Conservation (phyloP, 2,888 invertebrate genomes). For the Coenonympha arcania region DNA sequence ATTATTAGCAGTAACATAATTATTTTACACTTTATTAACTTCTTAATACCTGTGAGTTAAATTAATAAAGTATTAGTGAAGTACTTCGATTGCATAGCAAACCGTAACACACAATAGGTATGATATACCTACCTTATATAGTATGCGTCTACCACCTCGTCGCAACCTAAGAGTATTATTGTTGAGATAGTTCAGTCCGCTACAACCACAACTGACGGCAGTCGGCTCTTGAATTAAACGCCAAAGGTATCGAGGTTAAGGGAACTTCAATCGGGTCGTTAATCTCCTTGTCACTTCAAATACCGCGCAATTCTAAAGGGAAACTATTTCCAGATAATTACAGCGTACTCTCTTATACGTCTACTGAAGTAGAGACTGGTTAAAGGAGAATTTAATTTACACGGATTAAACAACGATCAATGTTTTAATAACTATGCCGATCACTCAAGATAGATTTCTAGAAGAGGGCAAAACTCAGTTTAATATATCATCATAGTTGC, state of each 20-base stretch:
- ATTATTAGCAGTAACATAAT: too few relatives aligned
- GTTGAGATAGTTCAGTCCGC: constrained; percentile 1
- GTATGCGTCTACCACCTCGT: too few relatives aligned
- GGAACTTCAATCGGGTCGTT: constrained; percentile 6
- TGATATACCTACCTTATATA: not conserved
- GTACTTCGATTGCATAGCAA: too few relatives aligned
- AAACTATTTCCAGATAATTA: constrained; percentile 6
- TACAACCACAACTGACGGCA: not conserved
- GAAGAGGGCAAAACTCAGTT: too few relatives aligned
- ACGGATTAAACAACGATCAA: not conserved
- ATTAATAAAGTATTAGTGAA: too few relatives aligned
- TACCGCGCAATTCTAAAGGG: constrained; percentile 8
- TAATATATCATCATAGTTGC: too few relatives aligned
- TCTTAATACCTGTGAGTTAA: too few relatives aligned
- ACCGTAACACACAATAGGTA: not conserved
- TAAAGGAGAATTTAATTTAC: not conserved
- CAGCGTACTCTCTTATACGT: not conserved
- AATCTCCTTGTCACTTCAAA: constrained; percentile 9
- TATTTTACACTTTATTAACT: too few relatives aligned
- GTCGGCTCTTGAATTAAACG: constrained; percentile 1
- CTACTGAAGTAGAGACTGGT: not conserved
- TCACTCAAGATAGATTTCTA: too few relatives aligned
- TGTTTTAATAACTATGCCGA: too few relatives aligned
- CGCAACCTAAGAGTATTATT: constrained; percentile 1
- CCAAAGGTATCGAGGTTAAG: constrained; percentile 1